Conservation (phyloP, 2,797 vertebrate species). For the Pseudocheirus occidentalis region DNA sequence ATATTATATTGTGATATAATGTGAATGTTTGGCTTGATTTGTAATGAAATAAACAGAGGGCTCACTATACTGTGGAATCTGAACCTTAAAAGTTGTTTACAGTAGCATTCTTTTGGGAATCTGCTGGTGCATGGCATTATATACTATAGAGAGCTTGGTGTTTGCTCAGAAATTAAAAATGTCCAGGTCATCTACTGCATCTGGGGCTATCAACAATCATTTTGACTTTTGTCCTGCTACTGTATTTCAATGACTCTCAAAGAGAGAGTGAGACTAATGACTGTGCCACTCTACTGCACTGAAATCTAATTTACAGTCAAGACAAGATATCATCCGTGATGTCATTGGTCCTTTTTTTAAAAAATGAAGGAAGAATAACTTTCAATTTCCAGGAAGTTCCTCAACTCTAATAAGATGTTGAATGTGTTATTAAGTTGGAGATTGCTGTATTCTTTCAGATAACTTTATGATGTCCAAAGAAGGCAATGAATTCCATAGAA, state of each 20-base stretch:
- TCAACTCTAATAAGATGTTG: background rate
- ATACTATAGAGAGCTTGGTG: background rate
- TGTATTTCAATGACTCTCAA: background rate
- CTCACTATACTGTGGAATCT: too few species aligned
- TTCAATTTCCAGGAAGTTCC: background rate
- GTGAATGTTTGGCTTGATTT: too few species aligned
- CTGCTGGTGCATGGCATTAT: too few species aligned
- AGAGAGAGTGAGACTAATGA: background rate
- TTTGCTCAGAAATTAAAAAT: background rate
- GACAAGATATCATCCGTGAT: too few species aligned
- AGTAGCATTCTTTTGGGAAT: too few species aligned
- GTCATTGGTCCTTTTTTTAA: too few species aligned
- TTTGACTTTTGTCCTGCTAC: background rate
- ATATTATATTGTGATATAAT: too few species aligned
- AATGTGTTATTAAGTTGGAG: background rate
- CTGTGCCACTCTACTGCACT: background rate
- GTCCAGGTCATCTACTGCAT: background rate
- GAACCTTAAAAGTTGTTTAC: too few species aligned
- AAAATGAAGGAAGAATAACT: too few species aligned
- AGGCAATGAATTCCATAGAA: background rate
- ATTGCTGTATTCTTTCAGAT: background rate
- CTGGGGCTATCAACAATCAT: background rate
- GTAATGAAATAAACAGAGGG: too few species aligned
- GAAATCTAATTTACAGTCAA: background rate
- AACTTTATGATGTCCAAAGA: background rate